A percentile compares a stretch with the other conserved stretches of the same genome.
Conservation (phyloP, 2,888 invertebrate genomes). For the Octonoba sinensis region DNA sequence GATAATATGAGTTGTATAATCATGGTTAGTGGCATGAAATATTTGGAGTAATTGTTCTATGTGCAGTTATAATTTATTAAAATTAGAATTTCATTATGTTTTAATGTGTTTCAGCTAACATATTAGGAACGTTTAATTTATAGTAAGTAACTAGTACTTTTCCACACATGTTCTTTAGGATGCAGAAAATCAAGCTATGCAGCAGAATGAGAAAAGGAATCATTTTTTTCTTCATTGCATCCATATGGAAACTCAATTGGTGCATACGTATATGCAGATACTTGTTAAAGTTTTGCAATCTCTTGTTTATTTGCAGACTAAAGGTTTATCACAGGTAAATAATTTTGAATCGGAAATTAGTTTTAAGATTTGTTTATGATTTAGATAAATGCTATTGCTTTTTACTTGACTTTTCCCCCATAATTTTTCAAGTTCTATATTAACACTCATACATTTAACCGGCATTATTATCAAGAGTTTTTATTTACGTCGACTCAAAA, state of each 20-base stretch:
- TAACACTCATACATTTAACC: no score
- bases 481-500: no score
- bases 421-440: no score
- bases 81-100: no score
- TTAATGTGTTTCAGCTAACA: no score
- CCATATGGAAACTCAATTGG: constrained; percentile 72
- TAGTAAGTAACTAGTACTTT: not conserved
- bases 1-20: no score
- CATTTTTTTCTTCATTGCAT: constrained; percentile 72
- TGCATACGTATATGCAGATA: constrained; percentile 71
- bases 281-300: constrained; percentile 65
- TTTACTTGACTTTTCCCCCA: no score
- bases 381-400: not conserved
- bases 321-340: constrained; percentile 61
- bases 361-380: not conserved
- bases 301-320: constrained; percentile 63
- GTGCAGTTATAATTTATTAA: no score
- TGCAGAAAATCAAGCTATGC: constrained; percentile 61
- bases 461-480: no score
- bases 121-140: no score
- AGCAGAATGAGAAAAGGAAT: constrained; percentile 71
- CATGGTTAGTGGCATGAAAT: no score
- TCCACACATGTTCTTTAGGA: constrained; percentile 35
- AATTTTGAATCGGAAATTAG: not conserved
- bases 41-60: no score